Conservation (phyloP, 1,140 invertebrate species). For the Drosophila jambulina region DNA sequence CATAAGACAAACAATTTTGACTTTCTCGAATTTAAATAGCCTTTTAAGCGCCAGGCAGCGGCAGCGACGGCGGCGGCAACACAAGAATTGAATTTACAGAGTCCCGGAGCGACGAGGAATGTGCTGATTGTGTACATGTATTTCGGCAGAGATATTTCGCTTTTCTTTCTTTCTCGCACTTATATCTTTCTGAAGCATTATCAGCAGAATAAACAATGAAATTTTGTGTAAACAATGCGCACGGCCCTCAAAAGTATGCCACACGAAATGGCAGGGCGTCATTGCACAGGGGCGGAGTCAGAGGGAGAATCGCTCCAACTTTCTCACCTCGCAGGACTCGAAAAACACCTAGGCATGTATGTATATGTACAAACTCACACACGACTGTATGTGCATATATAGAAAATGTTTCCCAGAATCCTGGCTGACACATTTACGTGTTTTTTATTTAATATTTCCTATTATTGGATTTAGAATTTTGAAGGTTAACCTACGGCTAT, state of each 20-base stretch:
- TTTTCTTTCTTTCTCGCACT: constrained; percentile 21
- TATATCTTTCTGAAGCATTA: constrained; percentile 31
- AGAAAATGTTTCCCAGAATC: constrained; percentile 5
- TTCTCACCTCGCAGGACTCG: constrained; percentile 11
- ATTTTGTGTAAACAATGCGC: constrained; percentile 59
- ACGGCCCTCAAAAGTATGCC: constrained; percentile 50
- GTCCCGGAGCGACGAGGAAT: constrained; percentile 5
- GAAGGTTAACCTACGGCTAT: not conserved
- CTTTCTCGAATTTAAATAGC: constrained; percentile 64
- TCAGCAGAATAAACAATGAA: constrained; percentile 59
- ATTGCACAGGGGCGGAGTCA: constrained; percentile 2
- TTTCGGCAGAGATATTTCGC: constrained; percentile 21
- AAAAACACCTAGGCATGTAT: constrained; percentile 4
- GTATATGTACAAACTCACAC: not conserved
- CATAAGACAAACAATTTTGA: constrained; percentile 56
- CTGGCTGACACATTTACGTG: not conserved
- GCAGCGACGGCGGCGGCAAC: not conserved
- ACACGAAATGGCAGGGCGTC: constrained; percentile 3
- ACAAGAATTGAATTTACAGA: constrained; percentile 4
- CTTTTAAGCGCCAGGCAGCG: constrained; percentile 22
- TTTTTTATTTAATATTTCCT: constrained; percentile 6
- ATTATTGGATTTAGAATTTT: constrained; percentile 11
- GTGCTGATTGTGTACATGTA: constrained; percentile 27
- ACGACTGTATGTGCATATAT: not conserved
- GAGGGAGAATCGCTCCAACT: not conserved